Conservation (phyloP, 2,888 invertebrate species). For the Pomacea canaliculata region DNA sequence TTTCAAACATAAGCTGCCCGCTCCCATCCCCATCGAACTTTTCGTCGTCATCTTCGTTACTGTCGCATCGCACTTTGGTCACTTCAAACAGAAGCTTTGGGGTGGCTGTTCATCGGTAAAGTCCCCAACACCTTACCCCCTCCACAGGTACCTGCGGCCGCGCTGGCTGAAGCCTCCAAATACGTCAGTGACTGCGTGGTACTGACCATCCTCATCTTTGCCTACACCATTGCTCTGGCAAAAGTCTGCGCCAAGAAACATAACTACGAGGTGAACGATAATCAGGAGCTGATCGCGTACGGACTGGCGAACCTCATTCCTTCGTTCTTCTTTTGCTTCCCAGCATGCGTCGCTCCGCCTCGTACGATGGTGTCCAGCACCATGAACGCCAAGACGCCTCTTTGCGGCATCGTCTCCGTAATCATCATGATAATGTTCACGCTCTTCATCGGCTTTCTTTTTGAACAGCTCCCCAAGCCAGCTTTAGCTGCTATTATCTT, state of each 20-base stretch:
- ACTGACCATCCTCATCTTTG: conserved; percentile 64
- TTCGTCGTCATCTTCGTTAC: conserved; percentile 62
- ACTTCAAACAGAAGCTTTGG: conserved; percentile 45
- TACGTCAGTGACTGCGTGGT: conserved; percentile 63
- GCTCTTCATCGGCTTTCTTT: conserved; percentile 60
- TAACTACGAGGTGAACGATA: conserved; percentile 66
- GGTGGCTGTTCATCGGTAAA: conserved; percentile 52
- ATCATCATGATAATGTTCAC: conserved; percentile 62
- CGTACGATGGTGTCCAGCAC: conserved; percentile 62
- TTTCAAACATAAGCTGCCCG: conserved; percentile 61
- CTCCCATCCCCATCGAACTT: conserved; percentile 68
- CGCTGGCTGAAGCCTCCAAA: conserved; percentile 44
- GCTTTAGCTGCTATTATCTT: conserved; percentile 71
- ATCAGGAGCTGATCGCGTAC: conserved; percentile 70
- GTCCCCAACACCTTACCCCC: conserved; percentile 61
- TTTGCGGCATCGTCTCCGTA: conserved; percentile 58
- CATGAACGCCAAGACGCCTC: conserved; percentile 63
- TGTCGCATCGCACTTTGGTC: conserved; percentile 52
- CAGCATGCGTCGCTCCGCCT: conserved; percentile 69
- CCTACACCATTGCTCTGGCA: conserved; percentile 67
- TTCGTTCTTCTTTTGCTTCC: conserved; percentile 70
- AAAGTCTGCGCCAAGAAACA: conserved; percentile 70
- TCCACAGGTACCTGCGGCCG: conserved; percentile 52
- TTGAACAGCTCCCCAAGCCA: conserved; percentile 62
- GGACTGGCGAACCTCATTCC: conserved; percentile 67